Conservation (phyloP, 37 sponge, comb jelly and placozoan genomes). For the Halisarca cf. caerulea region DNA sequence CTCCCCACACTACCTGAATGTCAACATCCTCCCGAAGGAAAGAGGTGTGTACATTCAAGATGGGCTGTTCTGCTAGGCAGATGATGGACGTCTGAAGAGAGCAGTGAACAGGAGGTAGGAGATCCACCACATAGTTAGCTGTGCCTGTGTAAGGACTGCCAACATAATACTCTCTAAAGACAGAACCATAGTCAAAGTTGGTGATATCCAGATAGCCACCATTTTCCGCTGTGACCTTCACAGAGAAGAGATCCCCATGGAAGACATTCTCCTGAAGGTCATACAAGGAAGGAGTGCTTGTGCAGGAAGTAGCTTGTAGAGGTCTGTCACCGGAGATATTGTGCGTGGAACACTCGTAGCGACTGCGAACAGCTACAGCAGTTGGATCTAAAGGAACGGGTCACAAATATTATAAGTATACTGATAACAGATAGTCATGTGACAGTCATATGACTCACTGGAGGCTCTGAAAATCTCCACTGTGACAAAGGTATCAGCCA, state of each 20-base stretch:
- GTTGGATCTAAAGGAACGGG: slow-evolving; percentile 50
- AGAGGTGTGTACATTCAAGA: slow-evolving; percentile 1
- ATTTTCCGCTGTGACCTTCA: slow-evolving; percentile 19
- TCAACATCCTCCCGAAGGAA: background rate
- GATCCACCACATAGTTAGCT: slow-evolving; percentile 53
- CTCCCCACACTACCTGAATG: slow-evolving; percentile 63
- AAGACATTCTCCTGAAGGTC: slow-evolving; percentile 51
- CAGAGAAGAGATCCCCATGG: slow-evolving; percentile 56
- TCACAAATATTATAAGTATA: background rate
- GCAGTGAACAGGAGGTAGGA: slow-evolving; percentile 65
- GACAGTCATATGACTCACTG: background rate
- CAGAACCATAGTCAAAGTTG: slow-evolving; percentile 51
- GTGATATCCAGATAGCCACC: slow-evolving; percentile 71
- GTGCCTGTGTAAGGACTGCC: slow-evolving; percentile 33
- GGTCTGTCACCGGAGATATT: slow-evolving; percentile 40
- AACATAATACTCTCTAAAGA: slow-evolving; percentile 54
- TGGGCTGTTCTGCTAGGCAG: slow-evolving; percentile 19
- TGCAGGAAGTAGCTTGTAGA: slow-evolving; percentile 19
- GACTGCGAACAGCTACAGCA: slow-evolving; percentile 8
- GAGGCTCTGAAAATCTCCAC: background rate
- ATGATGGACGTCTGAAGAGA: background rate
- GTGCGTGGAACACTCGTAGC: slow-evolving; percentile 30
- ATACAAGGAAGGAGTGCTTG: background rate
- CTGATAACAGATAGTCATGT: background rate
- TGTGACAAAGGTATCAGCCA: slow-evolving; percentile 2